Evolutionary conservation across 2,797 vertebrate genomes (phyloP), one percentile per base, ranked within the genome.

Genomic region (Sparidentex hasta): DNA sequence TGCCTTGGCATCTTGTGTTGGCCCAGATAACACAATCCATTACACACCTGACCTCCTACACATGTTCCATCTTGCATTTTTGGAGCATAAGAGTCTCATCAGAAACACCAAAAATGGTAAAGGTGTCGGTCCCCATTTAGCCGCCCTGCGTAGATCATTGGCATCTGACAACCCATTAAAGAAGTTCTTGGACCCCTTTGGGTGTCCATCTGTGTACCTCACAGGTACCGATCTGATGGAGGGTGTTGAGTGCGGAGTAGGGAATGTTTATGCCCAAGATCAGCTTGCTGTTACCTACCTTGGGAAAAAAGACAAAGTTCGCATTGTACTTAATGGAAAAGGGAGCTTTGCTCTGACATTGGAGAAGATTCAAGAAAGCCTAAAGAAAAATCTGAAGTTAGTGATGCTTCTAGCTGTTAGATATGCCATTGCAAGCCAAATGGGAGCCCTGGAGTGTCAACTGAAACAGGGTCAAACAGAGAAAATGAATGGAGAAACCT

Each of bases 261-360:
- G 96, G 12, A 96, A 96, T 65, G 95, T 96, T 20, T 96, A 96
- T 81, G 94, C 95, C 23, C 77, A 86, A 77, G 92, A 96, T 78
- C 96, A 96, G 86, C 84, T 96, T 3, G 95, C 95, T 74, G 94
- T 96, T 52, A 93, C 94, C 20, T 96, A 96, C 80, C 89, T 96
- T 23, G 95, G 96, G 12, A 94, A 90, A 75, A 93, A 50, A 73
- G 95, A 96, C 83, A 89, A 63, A 48, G 90, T 96, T 71, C 91
- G 95, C 21, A 74, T 96, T 41, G 87, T 95, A 43, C 90, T 96
- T 0, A 95, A 94, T 74, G 95, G 90, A 9, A 96, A 95, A 91
- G 96, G 96, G 25, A 93, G 80, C 76, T 96, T 96, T 84, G 92
- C 91, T 58, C 29, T 69, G 23, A 44, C 73, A 38, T 78, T 96